These are phyloP conservation scores for Baryphthengus martii DNA, from an alignment of 2,113 vertebrate species.

Conservation along the genomic window DNA sequence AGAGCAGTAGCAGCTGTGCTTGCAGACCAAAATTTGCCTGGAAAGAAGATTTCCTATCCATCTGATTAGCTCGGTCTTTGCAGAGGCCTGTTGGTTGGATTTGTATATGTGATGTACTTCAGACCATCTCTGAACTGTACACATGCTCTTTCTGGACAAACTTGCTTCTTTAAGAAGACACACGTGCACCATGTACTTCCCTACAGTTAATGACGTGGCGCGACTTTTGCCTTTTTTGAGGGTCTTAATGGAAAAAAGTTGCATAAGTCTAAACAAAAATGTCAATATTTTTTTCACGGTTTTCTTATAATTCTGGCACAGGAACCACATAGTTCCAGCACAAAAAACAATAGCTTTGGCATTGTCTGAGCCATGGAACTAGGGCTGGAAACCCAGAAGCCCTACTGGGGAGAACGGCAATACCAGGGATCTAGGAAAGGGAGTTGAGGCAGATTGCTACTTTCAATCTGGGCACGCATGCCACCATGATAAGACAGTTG, in stretches of 20 bases:
- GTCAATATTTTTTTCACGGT: slow-evolving; percentile 8
- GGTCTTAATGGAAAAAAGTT: slow-evolving; percentile 44
- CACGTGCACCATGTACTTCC: not conserved
- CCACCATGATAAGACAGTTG: not conserved
- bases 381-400: not conserved
- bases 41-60: not conserved
- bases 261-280: not conserved
- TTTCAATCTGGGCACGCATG: accelerated
- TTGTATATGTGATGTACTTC: not conserved
- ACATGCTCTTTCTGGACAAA: not conserved
- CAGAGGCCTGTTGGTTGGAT: not conserved
- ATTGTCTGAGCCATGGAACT: not conserved
- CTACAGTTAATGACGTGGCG: not conserved
- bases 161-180: not conserved
- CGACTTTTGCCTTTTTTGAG: slow-evolving; percentile 14
- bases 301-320: slow-evolving; percentile 11
- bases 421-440: not conserved
- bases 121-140: not conserved
- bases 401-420: not conserved
- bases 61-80: not conserved
- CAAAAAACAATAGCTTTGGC: slow-evolving; percentile 50
- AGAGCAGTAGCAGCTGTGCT: not conserved
- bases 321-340: slow-evolving; percentile 12
- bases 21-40: not conserved
- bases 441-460: accelerated